Conservation (phyloP, 2,113 vertebrate species). For the Mormyrus iriodes region DNA sequence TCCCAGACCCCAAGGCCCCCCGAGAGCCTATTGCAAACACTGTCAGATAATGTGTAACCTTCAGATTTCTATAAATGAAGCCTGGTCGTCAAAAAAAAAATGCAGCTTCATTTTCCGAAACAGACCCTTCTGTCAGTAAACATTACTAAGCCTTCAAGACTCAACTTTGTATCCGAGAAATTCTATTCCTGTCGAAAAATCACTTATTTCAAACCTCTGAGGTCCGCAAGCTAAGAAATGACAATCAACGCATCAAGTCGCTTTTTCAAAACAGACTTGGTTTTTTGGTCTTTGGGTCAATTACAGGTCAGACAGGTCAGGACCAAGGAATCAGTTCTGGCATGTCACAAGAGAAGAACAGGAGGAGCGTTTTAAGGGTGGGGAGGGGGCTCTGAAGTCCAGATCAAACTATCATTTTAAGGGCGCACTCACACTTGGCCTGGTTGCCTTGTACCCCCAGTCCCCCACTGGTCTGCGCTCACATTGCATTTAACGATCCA, state of each 20-base stretch:
- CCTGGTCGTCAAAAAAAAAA: background rate
- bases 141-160: background rate
- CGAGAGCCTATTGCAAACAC: background rate
- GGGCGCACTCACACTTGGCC: background rate
- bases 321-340: background rate
- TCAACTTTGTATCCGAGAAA: background rate
- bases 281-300: background rate
- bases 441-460: background rate
- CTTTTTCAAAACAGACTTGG: background rate
- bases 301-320: background rate
- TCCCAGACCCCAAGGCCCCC: background rate
- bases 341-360: background rate
- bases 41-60: background rate
- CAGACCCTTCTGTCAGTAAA: constrained; percentile 13
- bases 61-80: background rate
- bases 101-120: background rate
- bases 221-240: background rate
- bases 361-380: background rate
- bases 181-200: background rate
- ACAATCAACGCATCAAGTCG: background rate
- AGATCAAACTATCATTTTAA: background rate
- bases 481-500: background rate
- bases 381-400: background rate
- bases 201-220: constrained; percentile 1
- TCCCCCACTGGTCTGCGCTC: background rate